Evolutionary conservation across 2,797 vertebrate genomes (phyloP).

Genomic region (Cuniculus paca): DNA sequence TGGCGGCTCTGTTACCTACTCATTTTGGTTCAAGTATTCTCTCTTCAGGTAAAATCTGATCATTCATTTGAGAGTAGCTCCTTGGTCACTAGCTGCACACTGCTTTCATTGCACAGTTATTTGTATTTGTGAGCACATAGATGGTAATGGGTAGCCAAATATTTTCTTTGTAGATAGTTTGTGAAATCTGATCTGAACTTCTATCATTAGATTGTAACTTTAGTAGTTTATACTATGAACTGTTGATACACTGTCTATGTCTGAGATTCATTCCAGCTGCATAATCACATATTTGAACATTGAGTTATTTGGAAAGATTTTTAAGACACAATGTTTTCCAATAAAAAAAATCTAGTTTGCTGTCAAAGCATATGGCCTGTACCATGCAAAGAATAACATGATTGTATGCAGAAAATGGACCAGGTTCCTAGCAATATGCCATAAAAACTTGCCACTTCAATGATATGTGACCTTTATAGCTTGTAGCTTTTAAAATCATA

Average conservation of each 20-base stretch:
- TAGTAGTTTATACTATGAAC: slow-evolving; percentile 43
- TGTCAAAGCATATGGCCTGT: slow-evolving; percentile 63
- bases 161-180: background rate
- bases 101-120: background rate
- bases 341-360: slow-evolving; percentile 49
- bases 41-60: background rate
- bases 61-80: background rate
- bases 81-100: background rate
- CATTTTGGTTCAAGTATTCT: background rate
- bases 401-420: slow-evolving; percentile 69
- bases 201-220: background rate
- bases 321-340: slow-evolving; percentile 66
- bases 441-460: slow-evolving; percentile 77
- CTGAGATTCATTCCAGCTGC: slow-evolving; percentile 22
- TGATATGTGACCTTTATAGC: slow-evolving; percentile 80
- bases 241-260: background rate
- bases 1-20: background rate
- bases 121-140: background rate
- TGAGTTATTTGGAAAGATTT: slow-evolving; percentile 63
- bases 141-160: background rate
- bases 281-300: background rate
- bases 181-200: background rate
- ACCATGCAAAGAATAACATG: slow-evolving; percentile 69
- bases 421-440: slow-evolving; percentile 66
- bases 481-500: slow-evolving; percentile 78